These are phyloP conservation scores for Spatulosminthurus flaviceps DNA, from an alignment of 2,888 invertebrate species.

Conservation along the genomic window DNA sequence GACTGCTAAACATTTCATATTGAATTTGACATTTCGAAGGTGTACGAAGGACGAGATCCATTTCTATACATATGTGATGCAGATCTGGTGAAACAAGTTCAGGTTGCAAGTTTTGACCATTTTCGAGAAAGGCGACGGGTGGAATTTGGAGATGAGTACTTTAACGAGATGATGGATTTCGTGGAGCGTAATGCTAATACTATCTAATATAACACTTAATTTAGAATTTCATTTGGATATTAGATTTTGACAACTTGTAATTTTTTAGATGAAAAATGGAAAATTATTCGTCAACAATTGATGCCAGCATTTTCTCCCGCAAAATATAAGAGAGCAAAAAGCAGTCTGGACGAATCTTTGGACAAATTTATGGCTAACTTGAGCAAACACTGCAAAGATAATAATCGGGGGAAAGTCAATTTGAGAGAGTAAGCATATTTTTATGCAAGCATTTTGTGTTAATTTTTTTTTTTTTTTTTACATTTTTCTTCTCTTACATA, in stretches of 20 bases:
- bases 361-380: background rate
- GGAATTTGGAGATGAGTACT: slow-evolving; percentile 11
- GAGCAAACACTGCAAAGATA: background rate
- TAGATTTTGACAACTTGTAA: no score
- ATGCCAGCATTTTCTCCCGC: slow-evolving; percentile 6
- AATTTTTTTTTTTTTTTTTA: background rate
- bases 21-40: background rate
- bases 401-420: background rate
- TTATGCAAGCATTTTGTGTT: background rate
- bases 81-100: slow-evolving; percentile 52
- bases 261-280: slow-evolving; percentile 13
- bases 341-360: background rate
- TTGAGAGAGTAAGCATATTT: background rate
- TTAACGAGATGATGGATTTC: slow-evolving; percentile 33
- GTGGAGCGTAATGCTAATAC: slow-evolving; percentile 7
- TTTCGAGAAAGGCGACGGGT: slow-evolving; percentile 48
- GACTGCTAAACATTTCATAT: no score
- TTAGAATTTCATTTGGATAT: no score
- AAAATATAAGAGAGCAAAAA: background rate
- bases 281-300: background rate
- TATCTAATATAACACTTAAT: background rate
- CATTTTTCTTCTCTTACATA: no score
- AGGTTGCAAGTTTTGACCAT: slow-evolving; percentile 51
- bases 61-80: slow-evolving; percentile 50
- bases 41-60: slow-evolving; percentile 21